Evolutionary conservation across 1,140 invertebrate species (phyloP), one percentile per base, ranked within the genome.

Genomic region (Drosophila subobscura): DNA sequence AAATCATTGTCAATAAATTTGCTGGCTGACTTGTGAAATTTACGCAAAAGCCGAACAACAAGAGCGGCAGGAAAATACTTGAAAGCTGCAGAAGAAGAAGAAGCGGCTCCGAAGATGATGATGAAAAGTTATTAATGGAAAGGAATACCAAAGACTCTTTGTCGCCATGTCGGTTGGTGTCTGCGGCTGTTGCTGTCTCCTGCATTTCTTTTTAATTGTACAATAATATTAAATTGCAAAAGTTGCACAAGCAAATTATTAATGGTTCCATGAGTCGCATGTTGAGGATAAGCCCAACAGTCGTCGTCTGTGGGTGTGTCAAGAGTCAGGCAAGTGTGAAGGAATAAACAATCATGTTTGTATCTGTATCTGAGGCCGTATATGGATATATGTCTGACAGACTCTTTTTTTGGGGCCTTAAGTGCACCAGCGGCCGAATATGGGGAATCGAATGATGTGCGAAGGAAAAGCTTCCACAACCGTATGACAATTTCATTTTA

Each of bases 171-270:
- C 8, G 33, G 3, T 12, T n/a, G n/a, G 27, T 29, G 6, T 1
- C 27, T 6, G 27, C 10, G 33, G 10, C 33, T 4, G 3, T 37
- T 20, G 54, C 49, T 74, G 74, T 77, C 61, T 58, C 58, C 50
- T 47, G 55, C 73, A 78, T 83, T 71, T 83, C 64, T 50, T 42
- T 76, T 81, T 80, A 77, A 86, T 85, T 85, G 77, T 85, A 77
- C 81, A 86, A 86, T 80, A 80, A 84, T 81, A 85, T 85, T 85
- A 77, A 85, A 85, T 85, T 86, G 81, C 81, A 74, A 81, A 33
- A 71, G 71, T 67, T 76, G 47, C 63, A 63, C 45, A 71, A 55
- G 56, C 40, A 71, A 77, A 77, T 71, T 80, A 85, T 85, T 66
- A 85, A 81, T 86, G 73, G 56, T 22, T 16, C 56, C 56, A 72